Evolutionary conservation across 2,113 vertebrate genomes (phyloP).

Genomic region (Gambusia holbrooki): DNA sequence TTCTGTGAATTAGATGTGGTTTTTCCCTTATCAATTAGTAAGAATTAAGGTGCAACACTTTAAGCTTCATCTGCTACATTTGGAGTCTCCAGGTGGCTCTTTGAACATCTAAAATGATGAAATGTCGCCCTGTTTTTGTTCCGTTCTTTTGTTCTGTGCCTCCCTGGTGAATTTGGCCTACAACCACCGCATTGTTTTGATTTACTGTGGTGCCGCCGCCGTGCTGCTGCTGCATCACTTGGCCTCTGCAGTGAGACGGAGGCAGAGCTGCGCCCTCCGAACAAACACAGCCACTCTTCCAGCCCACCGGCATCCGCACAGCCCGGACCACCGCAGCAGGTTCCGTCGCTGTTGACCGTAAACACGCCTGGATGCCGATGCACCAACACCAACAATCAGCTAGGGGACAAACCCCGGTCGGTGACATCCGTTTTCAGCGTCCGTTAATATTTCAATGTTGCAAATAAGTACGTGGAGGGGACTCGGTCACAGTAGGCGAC

Average conservation of each 20-base stretch:
- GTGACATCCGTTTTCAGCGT: neutral
- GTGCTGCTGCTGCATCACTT: slow-evolving; percentile 44
- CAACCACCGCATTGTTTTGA: neutral
- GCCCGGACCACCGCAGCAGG: neutral
- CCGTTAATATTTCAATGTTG: neutral
- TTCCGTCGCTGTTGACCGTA: slow-evolving; percentile 18
- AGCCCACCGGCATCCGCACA: neutral
- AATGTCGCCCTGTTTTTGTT: no score
- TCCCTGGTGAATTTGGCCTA: no score
- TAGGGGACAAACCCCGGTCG: neutral
- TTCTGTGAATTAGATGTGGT: no score
- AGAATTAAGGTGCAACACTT: no score
- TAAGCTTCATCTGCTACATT: no score
- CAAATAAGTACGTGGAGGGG: slow-evolving; percentile 1
- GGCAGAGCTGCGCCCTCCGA: slow-evolving; percentile 27
- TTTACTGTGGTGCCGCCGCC: neutral
- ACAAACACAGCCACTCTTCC: slow-evolving; percentile 20
- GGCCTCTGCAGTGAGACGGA: slow-evolving; percentile 62
- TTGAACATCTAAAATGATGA: no score
- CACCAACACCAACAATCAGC: neutral
- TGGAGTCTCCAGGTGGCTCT: no score
- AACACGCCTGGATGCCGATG: neutral
- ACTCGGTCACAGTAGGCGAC: neutral
- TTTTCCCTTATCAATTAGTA: no score
- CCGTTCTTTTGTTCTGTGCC: no score